A percentile compares a stretch with the other conserved stretches of the same genome.
These are phyloP conservation scores for Caligus rogercresseyi DNA, from an alignment of 1,140 invertebrate species.

Conservation along the genomic window DNA sequence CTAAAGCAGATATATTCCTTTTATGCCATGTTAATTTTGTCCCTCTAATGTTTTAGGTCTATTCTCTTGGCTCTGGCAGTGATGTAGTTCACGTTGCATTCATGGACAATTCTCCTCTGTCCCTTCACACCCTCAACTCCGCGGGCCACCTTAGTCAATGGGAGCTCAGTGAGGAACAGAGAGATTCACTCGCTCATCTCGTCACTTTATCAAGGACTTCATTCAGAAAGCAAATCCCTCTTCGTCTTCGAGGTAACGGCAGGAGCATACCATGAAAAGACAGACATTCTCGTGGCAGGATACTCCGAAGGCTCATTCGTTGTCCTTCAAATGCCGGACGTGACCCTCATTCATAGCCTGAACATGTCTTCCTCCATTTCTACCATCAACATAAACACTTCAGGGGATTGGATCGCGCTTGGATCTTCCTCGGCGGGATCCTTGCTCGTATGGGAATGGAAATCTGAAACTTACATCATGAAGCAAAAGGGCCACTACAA, in stretches of 20 bases:
- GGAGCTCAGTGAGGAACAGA: not conserved
- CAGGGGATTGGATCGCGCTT: constrained; percentile 86
- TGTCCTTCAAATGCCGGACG: constrained; percentile 78
- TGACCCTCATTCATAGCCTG: constrained; percentile 75
- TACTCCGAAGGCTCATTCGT: constrained; percentile 67
- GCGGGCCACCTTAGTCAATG: not conserved
- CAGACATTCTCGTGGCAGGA: constrained; percentile 58
- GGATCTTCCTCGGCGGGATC: constrained; percentile 61
- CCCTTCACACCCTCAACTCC: not conserved
- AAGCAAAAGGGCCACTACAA: constrained; percentile 89
- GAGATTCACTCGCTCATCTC: constrained; percentile 43
- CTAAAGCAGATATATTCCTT: too few relatives aligned
- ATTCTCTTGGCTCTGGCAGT: not conserved
- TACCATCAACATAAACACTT: constrained; percentile 57
- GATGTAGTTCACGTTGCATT: not conserved
- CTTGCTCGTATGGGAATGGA: constrained; percentile 95
- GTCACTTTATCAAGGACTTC: constrained; percentile 51
- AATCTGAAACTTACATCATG: constrained; percentile 92
- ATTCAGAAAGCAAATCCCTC: constrained; percentile 39
- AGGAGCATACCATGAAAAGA: constrained; percentile 55
- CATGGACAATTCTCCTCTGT: not conserved
- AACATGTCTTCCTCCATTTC: constrained; percentile 60
- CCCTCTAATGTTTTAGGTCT: too few relatives aligned
- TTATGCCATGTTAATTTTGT: too few relatives aligned
- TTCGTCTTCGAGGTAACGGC: constrained; percentile 46